Base-by-base conservation (phyloP, 92 coral and sea anemone species). In the Porites cylindrica region DNA sequence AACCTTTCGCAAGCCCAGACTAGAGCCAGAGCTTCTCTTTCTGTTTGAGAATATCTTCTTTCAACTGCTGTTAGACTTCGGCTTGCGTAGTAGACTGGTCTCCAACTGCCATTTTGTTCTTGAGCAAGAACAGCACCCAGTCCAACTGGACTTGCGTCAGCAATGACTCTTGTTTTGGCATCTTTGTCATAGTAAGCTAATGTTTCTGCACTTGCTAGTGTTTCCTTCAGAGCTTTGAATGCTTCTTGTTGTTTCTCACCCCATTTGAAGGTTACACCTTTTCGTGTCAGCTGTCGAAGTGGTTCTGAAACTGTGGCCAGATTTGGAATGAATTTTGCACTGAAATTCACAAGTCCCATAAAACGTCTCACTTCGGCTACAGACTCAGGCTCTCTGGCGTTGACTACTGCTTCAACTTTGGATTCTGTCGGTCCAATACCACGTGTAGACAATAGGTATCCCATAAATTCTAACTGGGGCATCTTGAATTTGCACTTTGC, bases 261-360 rank as follows among this genome's bases (percentile, higher is more conserved):
- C 89, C 89, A 83, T 51, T 76, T 76, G 85, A 84, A 87, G 13
- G 71, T 64, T 14, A 53, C 82, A 23, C 72, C 82, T 86, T 83
- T 82, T n/a, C 60, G 23, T n/a, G 87, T 69, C 32, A 86, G 78
- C 83, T 69, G 70, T 21, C 89, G 85, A 9, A 91, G 85, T 29
- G 94, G 91, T 72, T 91, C 91, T 11, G 94, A 14, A 11, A 83
- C 78, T n/a, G 89, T 91, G 58, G 94, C 81, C 38, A 88, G 79
- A 69, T 87, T 90, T 50, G 89, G 84, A 26, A 81, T 82, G 81
- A 86, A 88, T 23, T 77, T 77, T 17, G 88, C 87, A 47, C 85
- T 24, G 17, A 63, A 83, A 72, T 81, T 81, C 38, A 68, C 56
- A 29, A 82, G 80, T 21, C 88, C 84, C 66, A 82, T 72, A 66